Base-by-base conservation (phyloP, 2,888 invertebrate species). In the Mimumesa dahlbomi region DNA sequence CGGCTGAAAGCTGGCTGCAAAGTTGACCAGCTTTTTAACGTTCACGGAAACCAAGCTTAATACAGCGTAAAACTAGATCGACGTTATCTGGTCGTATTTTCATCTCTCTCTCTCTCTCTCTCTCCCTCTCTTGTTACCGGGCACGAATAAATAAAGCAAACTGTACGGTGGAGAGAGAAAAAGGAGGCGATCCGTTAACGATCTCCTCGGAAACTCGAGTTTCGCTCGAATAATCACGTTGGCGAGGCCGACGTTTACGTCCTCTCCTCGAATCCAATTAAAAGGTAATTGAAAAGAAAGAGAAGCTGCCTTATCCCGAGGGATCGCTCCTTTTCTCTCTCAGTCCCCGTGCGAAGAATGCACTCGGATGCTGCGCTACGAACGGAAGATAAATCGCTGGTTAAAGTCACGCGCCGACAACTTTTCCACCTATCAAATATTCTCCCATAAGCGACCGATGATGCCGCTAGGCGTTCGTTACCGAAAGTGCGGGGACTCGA, bases 401-500 rank as follows among this genome's bases (percentile, higher is more conserved):
- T 74, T 73, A 71, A 62, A 73, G 57, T 59, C 73, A 31, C 57
- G 46, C 43, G 64, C 54, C 45, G 45, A 58, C 71, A 81, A 83
- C 77, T 84, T 83, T 70, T 74, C 59, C 72, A 73, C 82, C 81
- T 76, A 83, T 83, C 75, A 83, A 83, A 83, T 84, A 84, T 83
- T 73, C 68, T 68, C 77, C 71, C 76, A 65, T 78, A 79, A 81
- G 73, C 79, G 78, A 64, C 73, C n/a, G n/a, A 61, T 65, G 77
- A 66, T 72, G 69, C 36, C 56, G 59, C 58, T 78, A 77, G 84
- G 61, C 78, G 71, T 82, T 82, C 78, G 75, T 84, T 84, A 81
- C 62, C 65, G 58, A 53, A 69, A 63, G 58, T 36, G 66, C 53
- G 62, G 25, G 74, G 53, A 75, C 72, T 75, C 67, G n/a, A 74